Percentiles rank a stretch among this genome's conserved stretches.
Conservation (phyloP, 2,797 vertebrate species). For the Schizothorax lantsangensis region DNA sequence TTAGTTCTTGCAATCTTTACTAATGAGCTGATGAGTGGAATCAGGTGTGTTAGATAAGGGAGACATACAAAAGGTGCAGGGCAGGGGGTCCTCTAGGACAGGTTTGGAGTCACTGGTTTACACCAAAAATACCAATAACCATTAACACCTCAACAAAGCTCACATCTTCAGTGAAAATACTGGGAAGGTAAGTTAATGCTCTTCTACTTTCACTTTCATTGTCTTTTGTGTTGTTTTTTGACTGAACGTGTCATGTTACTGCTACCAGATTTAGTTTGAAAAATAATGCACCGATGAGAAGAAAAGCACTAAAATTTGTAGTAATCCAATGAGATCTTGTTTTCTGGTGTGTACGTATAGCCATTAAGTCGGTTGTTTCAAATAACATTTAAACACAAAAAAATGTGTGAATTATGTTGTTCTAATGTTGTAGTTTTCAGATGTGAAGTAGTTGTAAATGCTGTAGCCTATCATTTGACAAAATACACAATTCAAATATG, state of each 20-base stretch:
- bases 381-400: neutral
- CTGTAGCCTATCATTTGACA: constrained; percentile 54
- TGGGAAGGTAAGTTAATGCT: too few relatives aligned
- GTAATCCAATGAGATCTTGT: neutral
- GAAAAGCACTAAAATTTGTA: neutral
- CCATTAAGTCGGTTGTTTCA: neutral
- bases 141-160: too few relatives aligned
- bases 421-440: neutral
- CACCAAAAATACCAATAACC: neutral
- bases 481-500: constrained; percentile 64
- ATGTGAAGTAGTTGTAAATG: constrained; percentile 3
- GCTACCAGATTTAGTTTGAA: neutral
- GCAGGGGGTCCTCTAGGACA: too few relatives aligned
- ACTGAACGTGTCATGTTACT: neutral
- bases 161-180: too few relatives aligned
- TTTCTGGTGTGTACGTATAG: neutral
- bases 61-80: too few relatives aligned
- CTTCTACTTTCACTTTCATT: too few relatives aligned
- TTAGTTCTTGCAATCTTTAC: too few relatives aligned
- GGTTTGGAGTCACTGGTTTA: too few relatives aligned
- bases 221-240: too few relatives aligned
- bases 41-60: too few relatives aligned
- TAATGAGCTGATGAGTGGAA: too few relatives aligned
- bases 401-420: neutral
- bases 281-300: neutral